phyloP scores from a whole-genome alignment of 2,113 vertebrate species.

The Rhinoderma darwinii region DNA sequence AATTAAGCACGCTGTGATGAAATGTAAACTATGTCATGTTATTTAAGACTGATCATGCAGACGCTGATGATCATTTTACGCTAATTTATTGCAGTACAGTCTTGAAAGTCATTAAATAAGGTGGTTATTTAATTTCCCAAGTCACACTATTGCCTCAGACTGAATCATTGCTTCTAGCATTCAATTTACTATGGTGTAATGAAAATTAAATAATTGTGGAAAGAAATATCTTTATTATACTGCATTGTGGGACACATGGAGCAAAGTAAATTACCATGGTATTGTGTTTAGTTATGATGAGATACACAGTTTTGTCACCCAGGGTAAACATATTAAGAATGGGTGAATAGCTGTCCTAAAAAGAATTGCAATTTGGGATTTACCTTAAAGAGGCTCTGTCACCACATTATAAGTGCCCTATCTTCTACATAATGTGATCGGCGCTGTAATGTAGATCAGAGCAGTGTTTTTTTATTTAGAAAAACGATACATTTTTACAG shows the following conservation, averaged over 20 bases:
- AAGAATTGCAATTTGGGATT: too few relatives aligned
- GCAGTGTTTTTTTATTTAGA: too few relatives aligned
- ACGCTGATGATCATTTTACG: constrained; percentile 7
- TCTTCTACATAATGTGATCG: too few relatives aligned
- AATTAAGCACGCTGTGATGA: not conserved
- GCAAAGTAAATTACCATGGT: not conserved
- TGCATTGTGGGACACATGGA: not conserved
- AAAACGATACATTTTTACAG: too few relatives aligned
- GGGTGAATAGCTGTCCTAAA: too few relatives aligned
- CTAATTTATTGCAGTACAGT: not conserved
- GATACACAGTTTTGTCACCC: not conserved
- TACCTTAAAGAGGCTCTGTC: too few relatives aligned
- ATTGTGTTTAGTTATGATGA: not conserved
- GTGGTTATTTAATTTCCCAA: constrained; percentile 34
- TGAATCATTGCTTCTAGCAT: constrained; percentile 16
- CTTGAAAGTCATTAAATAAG: not conserved
- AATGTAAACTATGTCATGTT: not conserved
- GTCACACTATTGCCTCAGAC: not conserved
- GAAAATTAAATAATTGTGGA: not conserved
- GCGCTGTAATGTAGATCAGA: too few relatives aligned
- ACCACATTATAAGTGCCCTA: too few relatives aligned
- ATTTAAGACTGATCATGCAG: constrained; percentile 1
- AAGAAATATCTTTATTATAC: not conserved
- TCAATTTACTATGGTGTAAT: not conserved
- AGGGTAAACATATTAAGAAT: not conserved